phyloP scores from a whole-genome alignment of 2,797 vertebrate genomes.

The Rhadinocentrus ornatus region DNA sequence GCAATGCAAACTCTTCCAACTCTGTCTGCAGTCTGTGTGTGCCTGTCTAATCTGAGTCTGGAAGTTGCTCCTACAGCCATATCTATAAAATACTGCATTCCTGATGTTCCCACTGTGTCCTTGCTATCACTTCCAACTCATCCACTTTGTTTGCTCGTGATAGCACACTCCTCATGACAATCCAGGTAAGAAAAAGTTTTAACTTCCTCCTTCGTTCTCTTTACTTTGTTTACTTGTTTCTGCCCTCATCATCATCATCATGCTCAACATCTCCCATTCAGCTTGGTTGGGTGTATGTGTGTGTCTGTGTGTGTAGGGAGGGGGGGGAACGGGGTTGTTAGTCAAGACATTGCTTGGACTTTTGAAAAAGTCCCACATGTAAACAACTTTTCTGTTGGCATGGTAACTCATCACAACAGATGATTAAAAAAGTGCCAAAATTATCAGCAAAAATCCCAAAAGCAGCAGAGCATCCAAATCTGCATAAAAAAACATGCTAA shows the following conservation, averaged over 20 bases:
- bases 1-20: too few species aligned
- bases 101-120: neutral
- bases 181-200: neutral
- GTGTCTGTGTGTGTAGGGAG: too few species aligned
- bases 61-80: neutral
- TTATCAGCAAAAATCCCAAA: neutral
- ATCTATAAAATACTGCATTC: neutral
- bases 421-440: neutral
- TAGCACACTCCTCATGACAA: neutral
- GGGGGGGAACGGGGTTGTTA: too few species aligned
- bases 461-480: neutral
- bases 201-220: neutral
- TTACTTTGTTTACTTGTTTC: neutral
- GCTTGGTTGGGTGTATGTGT: neutral
- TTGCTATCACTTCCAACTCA: neutral
- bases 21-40: too few species aligned
- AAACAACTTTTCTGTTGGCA: neutral
- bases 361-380: neutral
- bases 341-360: neutral
- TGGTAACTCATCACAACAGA: neutral
- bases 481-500: neutral
- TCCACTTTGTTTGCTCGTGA: neutral
- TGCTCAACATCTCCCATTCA: neutral
- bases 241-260: neutral
- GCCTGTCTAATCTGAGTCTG: too few species aligned